Evolutionary conservation across 2,113 vertebrate genomes (phyloP), one percentile per base, ranked within the genome.

Genomic region (Plectropomus leopardus): DNA sequence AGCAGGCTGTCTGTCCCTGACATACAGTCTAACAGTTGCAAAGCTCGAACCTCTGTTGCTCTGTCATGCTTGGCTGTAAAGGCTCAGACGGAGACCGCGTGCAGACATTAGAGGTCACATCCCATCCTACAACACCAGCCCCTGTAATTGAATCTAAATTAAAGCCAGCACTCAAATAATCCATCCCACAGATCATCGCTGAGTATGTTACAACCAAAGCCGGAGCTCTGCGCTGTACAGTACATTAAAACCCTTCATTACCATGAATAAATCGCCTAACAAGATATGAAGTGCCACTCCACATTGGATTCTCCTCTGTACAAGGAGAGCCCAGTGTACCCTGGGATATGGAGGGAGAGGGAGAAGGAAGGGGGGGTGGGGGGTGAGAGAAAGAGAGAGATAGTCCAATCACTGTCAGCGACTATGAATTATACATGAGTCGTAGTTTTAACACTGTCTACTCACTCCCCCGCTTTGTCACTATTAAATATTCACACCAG

Each of bases 351-450:
- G 68, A 50, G 64, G 71, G 68, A 83, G 82, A 84, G 83, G 69
- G 30, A 57, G 82, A 76, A 80, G 75, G 72, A 84, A 79, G 50
- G 68, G 72, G 87, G 90, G 23, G 4, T 30, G 58, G 51, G 32
- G 50, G 91, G 58, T 74, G 60, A 59, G 60, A 57, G 72, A 61
- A 40, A 70, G 30, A 66, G 42, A 67, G 78, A 71, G 84, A 78
- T 21, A 82, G 83, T 73, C 89, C 76, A 84, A 95, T 86, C 69
- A 26, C 93, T 93, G 93, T 90, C 95, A 92, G 88, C 5, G 72
- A 87, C 88, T 76, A 95, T 95, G 95, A 96, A 96, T 96, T 96
- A 96, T 92, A 93, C 94, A 96, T 88, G 93, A 94, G 87, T 88
- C 93, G 94, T 92, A 92, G 89, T 93, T 95, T 92, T 92, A 93